Conservation (phyloP, 1,140 invertebrate species). For the Pseudomyrmex cubaensis region DNA sequence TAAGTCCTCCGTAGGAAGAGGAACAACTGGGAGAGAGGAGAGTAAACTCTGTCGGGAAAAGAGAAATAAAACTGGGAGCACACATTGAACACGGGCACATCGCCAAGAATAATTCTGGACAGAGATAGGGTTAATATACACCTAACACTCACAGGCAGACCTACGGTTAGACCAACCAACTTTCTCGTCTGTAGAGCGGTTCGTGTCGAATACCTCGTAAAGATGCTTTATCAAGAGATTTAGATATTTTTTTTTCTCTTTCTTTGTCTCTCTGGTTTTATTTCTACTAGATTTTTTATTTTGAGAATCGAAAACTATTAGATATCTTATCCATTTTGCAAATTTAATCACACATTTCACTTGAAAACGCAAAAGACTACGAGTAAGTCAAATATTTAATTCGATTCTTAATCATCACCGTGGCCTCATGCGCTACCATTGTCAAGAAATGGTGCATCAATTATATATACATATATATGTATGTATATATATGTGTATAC, state of each 20-base stretch:
- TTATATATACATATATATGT: slow-evolving; percentile 2
- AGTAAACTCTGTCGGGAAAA: slow-evolving; percentile 36
- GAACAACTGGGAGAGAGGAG: background rate
- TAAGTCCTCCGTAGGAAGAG: background rate
- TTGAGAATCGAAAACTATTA: too few species aligned
- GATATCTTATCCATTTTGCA: too few species aligned
- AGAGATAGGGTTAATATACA: slow-evolving; percentile 81
- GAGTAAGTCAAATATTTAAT: background rate
- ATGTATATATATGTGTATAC: slow-evolving; percentile 1
- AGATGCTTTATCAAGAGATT: background rate
- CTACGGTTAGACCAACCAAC: slow-evolving; percentile 83
- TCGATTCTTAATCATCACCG: slow-evolving; percentile 55
- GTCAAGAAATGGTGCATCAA: slow-evolving; percentile 26
- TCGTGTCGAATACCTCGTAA: slow-evolving; percentile 78
- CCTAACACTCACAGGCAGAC: slow-evolving; percentile 85
- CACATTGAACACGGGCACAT: slow-evolving; percentile 81
- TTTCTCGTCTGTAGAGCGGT: slow-evolving; percentile 77
- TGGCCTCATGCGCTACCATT: slow-evolving; percentile 27
- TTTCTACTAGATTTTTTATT: background rate
- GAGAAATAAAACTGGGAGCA: slow-evolving; percentile 68
- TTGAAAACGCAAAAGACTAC: too few species aligned
- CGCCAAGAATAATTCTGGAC: slow-evolving; percentile 79
- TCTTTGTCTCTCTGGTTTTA: background rate
- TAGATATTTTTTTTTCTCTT: background rate
- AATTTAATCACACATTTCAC: background rate